These are phyloP conservation scores for Zele albiditarsus DNA, from an alignment of 2,888 invertebrate species.

Conservation along the genomic window DNA sequence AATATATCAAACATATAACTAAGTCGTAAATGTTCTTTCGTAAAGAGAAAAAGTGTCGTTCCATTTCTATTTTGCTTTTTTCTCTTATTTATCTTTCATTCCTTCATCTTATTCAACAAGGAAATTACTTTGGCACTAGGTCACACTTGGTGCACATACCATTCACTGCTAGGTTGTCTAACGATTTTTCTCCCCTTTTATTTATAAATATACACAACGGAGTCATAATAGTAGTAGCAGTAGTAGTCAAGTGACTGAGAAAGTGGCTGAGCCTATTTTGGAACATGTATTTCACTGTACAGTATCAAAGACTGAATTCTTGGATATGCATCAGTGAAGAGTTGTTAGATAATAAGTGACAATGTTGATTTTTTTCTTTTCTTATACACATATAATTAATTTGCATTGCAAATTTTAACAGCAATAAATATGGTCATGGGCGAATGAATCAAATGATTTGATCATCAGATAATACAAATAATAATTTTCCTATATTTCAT, in stretches of 20 bases:
- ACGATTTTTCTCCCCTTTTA: conserved; percentile 2
- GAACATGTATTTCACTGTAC: not conserved
- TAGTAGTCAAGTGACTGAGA: not conserved
- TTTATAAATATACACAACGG: conserved; percentile 4
- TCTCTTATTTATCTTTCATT: not conserved
- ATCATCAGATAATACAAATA: too few species aligned
- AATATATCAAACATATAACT: not conserved
- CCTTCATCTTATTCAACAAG: not conserved
- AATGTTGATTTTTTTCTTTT: not conserved
- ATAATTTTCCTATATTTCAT: not conserved
- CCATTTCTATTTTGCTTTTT: not conserved
- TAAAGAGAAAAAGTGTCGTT: not conserved
- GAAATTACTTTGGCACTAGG: conserved; percentile 4
- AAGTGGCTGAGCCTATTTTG: conserved; percentile 4
- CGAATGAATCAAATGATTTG: too few species aligned
- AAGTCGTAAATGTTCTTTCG: not conserved
- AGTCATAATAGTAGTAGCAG: not conserved
- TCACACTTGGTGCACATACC: not conserved
- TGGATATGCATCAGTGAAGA: not conserved
- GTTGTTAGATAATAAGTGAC: not conserved
- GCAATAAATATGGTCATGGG: too few species aligned
- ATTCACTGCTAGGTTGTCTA: not conserved
- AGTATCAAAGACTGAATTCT: not conserved
- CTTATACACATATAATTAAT: not conserved
- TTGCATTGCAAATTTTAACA: too few species aligned